A percentile compares a stretch with the other conserved stretches of the same genome.
Evolutionary conservation across 2,888 invertebrate species (phyloP).

Genomic region (Callimorpha dominula): DNA sequence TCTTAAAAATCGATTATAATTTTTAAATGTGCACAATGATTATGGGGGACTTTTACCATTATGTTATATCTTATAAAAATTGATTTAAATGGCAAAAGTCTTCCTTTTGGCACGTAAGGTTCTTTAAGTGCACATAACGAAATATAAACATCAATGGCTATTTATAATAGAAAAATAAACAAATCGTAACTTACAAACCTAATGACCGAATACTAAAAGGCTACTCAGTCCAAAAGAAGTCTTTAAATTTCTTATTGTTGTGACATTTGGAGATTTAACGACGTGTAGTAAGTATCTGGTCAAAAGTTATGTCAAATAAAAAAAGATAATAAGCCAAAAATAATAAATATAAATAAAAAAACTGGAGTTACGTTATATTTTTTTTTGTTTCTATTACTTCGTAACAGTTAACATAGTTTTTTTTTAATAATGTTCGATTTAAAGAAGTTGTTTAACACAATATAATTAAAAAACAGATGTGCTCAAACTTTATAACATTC

Average conservation of each 20-base stretch:
- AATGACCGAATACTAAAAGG: neutral
- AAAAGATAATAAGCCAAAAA: slow-evolving; percentile 42
- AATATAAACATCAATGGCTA: slow-evolving; percentile 52
- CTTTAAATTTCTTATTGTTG: neutral
- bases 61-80: slow-evolving; percentile 38
- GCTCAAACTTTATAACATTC: neutral
- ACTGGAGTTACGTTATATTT: slow-evolving; percentile 30
- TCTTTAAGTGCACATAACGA: slow-evolving; percentile 43
- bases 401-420: neutral
- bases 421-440: neutral
- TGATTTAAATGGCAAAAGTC: slow-evolving; percentile 43
- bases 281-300: neutral
- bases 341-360: slow-evolving; percentile 26
- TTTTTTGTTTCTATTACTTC: neutral
- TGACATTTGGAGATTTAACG: neutral
- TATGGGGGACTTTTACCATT: slow-evolving; percentile 45
- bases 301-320: slow-evolving; percentile 27
- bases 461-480: neutral
- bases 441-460: slow-evolving; percentile 1
- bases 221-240: neutral
- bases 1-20: slow-evolving; percentile 34
- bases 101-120: slow-evolving; percentile 52
- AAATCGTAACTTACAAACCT: slow-evolving; percentile 27
- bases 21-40: slow-evolving; percentile 49
- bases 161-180: slow-evolving; percentile 32